Conservation (phyloP, 2,888 invertebrate genomes). For the Meandrusa payeni region DNA sequence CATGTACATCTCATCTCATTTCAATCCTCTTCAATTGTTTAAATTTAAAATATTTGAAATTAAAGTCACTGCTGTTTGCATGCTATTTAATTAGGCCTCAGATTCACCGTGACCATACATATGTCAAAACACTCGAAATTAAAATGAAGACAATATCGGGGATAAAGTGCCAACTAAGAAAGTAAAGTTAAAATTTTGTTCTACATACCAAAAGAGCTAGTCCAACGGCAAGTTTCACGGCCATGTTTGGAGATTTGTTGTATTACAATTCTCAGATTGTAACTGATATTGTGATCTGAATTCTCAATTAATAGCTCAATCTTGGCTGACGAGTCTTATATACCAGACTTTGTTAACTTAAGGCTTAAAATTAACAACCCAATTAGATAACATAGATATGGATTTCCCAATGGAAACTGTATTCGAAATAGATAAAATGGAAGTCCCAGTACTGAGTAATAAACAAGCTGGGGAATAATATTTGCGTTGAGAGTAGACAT, state of each 20-base stretch:
- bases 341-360: constrained; percentile 47
- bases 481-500: constrained; percentile 9
- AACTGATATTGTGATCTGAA: constrained; percentile 40
- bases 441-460: constrained; percentile 33
- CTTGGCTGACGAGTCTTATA: constrained; percentile 44
- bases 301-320: constrained; percentile 30
- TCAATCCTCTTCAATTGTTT: too few relatives aligned
- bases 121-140: too few relatives aligned
- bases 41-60: too few relatives aligned
- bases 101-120: too few relatives aligned
- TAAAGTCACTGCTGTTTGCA: too few relatives aligned
- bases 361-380: constrained; percentile 43
- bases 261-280: constrained; percentile 32
- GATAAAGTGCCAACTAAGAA: too few relatives aligned
- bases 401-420: constrained; percentile 61
- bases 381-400: constrained; percentile 42
- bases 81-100: too few relatives aligned
- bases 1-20: too few relatives aligned
- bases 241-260: constrained; percentile 50
- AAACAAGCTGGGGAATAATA: constrained; percentile 13
- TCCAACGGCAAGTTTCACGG: constrained; percentile 52
- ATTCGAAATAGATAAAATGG: constrained; percentile 50
- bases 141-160: too few relatives aligned
- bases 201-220: constrained; percentile 61
- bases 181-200: constrained; percentile 2